These are phyloP conservation scores for Epinephelus fuscoguttatus DNA, from an alignment of 2,113 vertebrate genomes.

Conservation along the genomic window DNA sequence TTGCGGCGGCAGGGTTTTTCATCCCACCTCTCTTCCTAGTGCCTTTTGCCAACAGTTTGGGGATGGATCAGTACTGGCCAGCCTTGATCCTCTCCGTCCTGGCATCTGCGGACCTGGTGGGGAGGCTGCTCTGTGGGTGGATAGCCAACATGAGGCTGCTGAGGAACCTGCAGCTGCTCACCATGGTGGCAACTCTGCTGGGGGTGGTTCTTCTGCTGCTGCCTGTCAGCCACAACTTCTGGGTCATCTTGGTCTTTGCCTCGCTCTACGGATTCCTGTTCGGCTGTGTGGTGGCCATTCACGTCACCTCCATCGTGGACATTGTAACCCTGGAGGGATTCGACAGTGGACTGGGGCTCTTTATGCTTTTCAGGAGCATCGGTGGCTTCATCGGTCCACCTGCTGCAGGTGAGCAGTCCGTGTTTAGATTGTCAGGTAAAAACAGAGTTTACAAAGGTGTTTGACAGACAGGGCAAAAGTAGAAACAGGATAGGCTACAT, in stretches of 20 bases:
- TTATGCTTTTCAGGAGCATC: slow-evolving; percentile 85
- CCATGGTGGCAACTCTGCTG: slow-evolving; percentile 74
- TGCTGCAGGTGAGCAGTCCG: slow-evolving; percentile 69
- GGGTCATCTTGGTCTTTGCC: slow-evolving; percentile 76
- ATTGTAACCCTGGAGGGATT: slow-evolving; percentile 83
- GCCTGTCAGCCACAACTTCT: slow-evolving; percentile 79
- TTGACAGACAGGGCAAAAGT: too few species aligned
- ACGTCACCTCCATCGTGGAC: slow-evolving; percentile 84
- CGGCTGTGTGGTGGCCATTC: slow-evolving; percentile 82
- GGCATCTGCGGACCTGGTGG: slow-evolving; percentile 81
- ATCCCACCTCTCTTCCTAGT: slow-evolving; percentile 84
- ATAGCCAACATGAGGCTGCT: slow-evolving; percentile 78
- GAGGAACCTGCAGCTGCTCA: slow-evolving; percentile 84
- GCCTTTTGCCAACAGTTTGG: slow-evolving; percentile 81
- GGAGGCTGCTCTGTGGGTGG: slow-evolving; percentile 84
- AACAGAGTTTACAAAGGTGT: too few species aligned
- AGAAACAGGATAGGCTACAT: too few species aligned
- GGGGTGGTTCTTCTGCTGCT: slow-evolving; percentile 83
- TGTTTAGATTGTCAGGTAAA: background rate
- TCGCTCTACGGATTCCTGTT: slow-evolving; percentile 86
- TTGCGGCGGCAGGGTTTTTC: slow-evolving; percentile 84
- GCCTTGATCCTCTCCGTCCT: slow-evolving; percentile 82
- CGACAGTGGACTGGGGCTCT: slow-evolving; percentile 83
- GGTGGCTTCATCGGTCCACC: slow-evolving; percentile 84
- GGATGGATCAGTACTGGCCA: slow-evolving; percentile 80